Base-by-base conservation (phyloP, 2,113 vertebrate species). In the Syngnathus floridae region DNA sequence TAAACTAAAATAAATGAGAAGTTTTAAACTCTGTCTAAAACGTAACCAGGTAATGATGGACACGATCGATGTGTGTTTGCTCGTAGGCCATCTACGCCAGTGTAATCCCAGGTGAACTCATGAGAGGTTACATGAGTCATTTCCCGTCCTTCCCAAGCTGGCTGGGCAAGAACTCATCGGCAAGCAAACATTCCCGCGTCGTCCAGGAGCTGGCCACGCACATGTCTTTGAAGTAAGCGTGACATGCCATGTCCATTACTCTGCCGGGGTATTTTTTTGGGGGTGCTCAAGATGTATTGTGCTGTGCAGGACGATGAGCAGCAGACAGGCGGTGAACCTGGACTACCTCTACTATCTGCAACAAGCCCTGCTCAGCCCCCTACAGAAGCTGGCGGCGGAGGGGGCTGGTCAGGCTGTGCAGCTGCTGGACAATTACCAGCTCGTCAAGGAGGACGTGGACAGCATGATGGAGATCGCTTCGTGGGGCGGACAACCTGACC, bases 141-240 rank as follows among this genome's bases (percentile, higher is more conserved):
- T 97, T 98, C 77, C 97, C 97, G 0, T 84, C 84, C 37, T 99
- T 99, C 67, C 96, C 97, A 52, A 94, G 92, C 88, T 99, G 97
- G 97, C 81, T 99, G 71, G 95, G 97, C 48, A 98, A 94, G 41
- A 86, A 92, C 77, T 99, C 96, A 2, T 95, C 95, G 0, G 90
- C 92, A 0, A 91, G 86, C 74, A 98, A 93, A 85, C 92, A 98
- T 0, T 92, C 93, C 11, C 95, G 95, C 5, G 89, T 94, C 31
- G 14, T 94, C 46, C 95, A 99, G 84, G 96, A 99, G 76, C 88
- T 99, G 10, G 82, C 94, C 0, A 89, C 93, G 70, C 97, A 99
- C 83, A 96, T 95, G 93, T 90, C 93, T 64, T 92, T 99, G 66
- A 94, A 93, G 97, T 98, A 88, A 86, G 90, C 21, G 5, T 12